phyloP scores from a whole-genome alignment of 2,888 invertebrate genomes.

The Chelonus formosanus region DNA sequence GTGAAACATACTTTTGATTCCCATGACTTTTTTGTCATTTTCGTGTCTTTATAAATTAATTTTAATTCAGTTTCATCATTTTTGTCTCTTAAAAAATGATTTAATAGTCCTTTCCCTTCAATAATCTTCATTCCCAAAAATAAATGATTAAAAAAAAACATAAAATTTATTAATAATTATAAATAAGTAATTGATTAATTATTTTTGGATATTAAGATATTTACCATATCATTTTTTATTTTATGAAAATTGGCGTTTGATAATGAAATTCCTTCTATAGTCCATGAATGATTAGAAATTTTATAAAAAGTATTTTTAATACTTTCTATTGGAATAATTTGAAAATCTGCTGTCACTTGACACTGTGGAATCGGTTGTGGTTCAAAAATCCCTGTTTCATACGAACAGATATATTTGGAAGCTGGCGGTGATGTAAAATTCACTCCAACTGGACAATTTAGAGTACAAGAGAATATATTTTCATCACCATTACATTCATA shows the following conservation, averaged over 20 bases:
- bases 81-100: not conserved
- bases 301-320: slow-evolving; percentile 42
- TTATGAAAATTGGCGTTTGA: slow-evolving; percentile 11
- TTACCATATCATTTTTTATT: not conserved
- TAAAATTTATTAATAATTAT: not conserved
- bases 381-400: slow-evolving; percentile 72
- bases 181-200: not conserved
- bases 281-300: slow-evolving; percentile 48
- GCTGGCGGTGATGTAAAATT: slow-evolving; percentile 72
- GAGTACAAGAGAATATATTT: slow-evolving; percentile 71
- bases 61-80: slow-evolving; percentile 5
- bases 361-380: slow-evolving; percentile 81
- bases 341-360: slow-evolving; percentile 68
- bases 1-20: slow-evolving; percentile 78
- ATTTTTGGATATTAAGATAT: not conserved
- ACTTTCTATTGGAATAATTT: slow-evolving; percentile 42
- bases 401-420: slow-evolving; percentile 73
- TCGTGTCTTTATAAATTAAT: not conserved
- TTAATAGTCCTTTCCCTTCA: slow-evolving; percentile 10
- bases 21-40: slow-evolving; percentile 59
- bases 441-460: slow-evolving; percentile 75
- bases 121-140: not conserved
- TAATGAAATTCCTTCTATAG: slow-evolving; percentile 37
- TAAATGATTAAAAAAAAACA: too few species aligned
- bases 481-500: slow-evolving; percentile 75